These are phyloP conservation scores for Aurelia coerulea DNA, from an alignment of 30 jellyfish, hydroid and myxozoan species.

Conservation along the genomic window DNA sequence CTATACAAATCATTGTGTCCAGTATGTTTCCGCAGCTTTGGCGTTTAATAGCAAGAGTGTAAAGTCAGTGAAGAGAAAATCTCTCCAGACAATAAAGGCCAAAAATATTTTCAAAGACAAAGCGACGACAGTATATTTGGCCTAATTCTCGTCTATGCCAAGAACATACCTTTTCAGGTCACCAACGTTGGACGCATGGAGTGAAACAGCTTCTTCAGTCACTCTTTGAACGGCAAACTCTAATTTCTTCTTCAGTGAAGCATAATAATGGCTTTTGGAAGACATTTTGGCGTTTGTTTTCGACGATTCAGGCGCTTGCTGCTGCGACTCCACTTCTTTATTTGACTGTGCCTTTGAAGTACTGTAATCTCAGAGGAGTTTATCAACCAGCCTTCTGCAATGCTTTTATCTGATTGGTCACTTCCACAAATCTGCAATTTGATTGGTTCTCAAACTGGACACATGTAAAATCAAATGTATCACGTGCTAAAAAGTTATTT, in stretches of 20 bases:
- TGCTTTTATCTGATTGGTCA: conserved; percentile 9
- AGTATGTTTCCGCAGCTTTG: no score
- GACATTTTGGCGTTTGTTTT: not conserved
- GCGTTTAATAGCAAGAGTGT: no score
- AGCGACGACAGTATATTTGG: not conserved
- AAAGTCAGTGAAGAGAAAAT: no score
- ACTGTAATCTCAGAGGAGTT: conserved; percentile 22
- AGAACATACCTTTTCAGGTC: conserved; percentile 4
- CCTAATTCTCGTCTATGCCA: not conserved
- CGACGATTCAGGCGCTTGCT: no score
- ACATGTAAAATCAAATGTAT: conserved; percentile 25
- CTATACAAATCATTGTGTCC: no score
- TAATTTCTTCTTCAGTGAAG: conserved; percentile 29
- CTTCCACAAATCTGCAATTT: not conserved
- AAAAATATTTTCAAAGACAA: not conserved
- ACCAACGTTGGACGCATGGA: not conserved
- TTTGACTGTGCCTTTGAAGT: not conserved
- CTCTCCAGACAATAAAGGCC: no score
- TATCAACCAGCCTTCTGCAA: conserved; percentile 2
- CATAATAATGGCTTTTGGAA: not conserved
- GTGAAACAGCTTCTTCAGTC: conserved; percentile 3
- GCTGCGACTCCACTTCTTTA: not conserved
- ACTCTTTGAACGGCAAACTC: conserved; percentile 16
- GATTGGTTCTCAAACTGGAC: conserved; percentile 22
- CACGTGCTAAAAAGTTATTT: conserved; percentile 56